These are phyloP conservation scores for Cebidichthys violaceus DNA, from an alignment of 2,113 vertebrate species.

Conservation along the genomic window DNA sequence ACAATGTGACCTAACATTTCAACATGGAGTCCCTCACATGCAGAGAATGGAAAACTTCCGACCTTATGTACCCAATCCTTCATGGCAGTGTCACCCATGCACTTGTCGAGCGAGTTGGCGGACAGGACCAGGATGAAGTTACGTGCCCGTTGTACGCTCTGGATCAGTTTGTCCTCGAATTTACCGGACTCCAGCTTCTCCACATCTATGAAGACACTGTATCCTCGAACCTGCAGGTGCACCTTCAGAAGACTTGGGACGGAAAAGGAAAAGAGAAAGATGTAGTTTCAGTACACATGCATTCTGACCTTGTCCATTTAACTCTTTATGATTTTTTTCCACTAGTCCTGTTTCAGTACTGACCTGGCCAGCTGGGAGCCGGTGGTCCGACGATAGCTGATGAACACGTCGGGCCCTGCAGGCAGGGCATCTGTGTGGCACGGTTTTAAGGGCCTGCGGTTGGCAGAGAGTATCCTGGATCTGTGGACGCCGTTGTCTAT, in stretches of 20 bases:
- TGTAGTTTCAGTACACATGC: not conserved
- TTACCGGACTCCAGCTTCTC: slow-evolving; percentile 97
- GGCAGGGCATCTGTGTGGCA: slow-evolving; percentile 81
- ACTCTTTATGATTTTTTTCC: not conserved
- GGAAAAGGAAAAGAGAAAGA: not conserved
- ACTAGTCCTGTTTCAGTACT: slow-evolving; percentile 27
- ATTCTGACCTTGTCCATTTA: not conserved
- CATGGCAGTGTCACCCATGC: slow-evolving; percentile 91
- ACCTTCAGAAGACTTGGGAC: slow-evolving; percentile 93
- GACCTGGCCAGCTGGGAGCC: slow-evolving; percentile 98
- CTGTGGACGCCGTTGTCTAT: slow-evolving; percentile 91
- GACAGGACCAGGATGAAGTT: slow-evolving; percentile 97
- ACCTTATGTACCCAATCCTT: slow-evolving; percentile 99
- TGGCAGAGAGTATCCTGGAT: slow-evolving; percentile 87
- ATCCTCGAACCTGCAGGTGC: slow-evolving; percentile 94
- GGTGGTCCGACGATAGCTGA: slow-evolving; percentile 94
- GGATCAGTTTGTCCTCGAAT: slow-evolving; percentile 94
- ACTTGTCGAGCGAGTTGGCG: slow-evolving; percentile 90
- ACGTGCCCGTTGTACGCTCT: slow-evolving; percentile 90
- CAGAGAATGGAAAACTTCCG: not conserved
- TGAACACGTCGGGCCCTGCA: slow-evolving; percentile 92
- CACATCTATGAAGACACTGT: slow-evolving; percentile 97
- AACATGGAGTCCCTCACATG: not conserved
- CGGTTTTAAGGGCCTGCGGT: slow-evolving; percentile 81
- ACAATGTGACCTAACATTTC: not conserved